Evolutionary conservation across 1,140 invertebrate species (phyloP), one percentile per base, ranked within the genome.

Genomic region (Drosophila burlai): DNA sequence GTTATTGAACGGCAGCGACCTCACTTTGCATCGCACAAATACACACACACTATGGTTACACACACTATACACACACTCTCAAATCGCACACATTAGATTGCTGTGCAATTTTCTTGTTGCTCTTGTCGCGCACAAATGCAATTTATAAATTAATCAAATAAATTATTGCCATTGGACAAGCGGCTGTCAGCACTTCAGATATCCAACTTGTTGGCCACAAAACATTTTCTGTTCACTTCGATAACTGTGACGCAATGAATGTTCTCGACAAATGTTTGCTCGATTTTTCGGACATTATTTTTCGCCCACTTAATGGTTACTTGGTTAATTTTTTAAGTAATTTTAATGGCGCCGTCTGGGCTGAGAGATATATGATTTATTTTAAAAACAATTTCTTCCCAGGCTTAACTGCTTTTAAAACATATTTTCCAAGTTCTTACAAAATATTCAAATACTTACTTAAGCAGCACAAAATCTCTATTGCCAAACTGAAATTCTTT

Each of bases 1-100:
- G 89, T 91, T 91, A 91, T 91, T 91, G 89, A 91, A 91, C 89
- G 89, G 89, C 87, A 91, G 79, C 89, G 89, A 91, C 89, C 89
- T 91, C 85, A 90, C 85, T 90, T 90, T 91, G 85, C 85, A 90
- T 90, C 68, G 58, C 83, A 81, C 46, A 71, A 38, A 40, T 59
- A 66, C 16, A 66, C 6, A 43, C 10, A 31, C 34, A 34, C 34
- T 9, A 10, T 2, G 2, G 9, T 11, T 36, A 26, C 21, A 49
- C 42, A 31, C 57, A 40, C 42, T 7, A 29, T 29, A 31, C 43
- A 31, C 29, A n/a, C 72, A 63, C 16, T 18, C 49, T 11, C 26
- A 50, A 9, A 29, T 36, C 29, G 49, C 55, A 50, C 62, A 72
- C 75, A 60, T 50, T 46, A 73, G 76, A 83, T 86, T 86, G 79